phyloP scores from a whole-genome alignment of 1,140 invertebrate species.

The Saccostrea glomerata region DNA sequence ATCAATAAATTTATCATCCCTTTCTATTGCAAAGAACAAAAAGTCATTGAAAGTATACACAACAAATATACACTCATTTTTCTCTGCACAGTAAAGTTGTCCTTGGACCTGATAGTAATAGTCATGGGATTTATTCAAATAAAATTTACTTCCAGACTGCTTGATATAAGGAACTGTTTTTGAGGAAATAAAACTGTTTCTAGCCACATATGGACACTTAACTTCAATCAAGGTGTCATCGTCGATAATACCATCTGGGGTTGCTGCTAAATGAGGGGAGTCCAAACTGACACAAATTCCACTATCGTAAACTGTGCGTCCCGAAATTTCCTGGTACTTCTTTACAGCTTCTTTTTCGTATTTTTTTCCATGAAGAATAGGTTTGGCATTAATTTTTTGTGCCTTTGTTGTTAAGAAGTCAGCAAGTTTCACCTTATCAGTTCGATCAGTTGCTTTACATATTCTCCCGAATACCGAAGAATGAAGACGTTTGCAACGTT shows the following conservation, averaged over 20 bases:
- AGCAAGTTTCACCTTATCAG: slow-evolving; percentile 56
- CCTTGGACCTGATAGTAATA: slow-evolving; percentile 62
- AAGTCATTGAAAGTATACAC: slow-evolving; percentile 57
- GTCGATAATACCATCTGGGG: slow-evolving; percentile 59
- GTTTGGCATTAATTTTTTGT: neutral
- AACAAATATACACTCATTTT: slow-evolving; percentile 44
- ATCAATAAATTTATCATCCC: slow-evolving; percentile 22
- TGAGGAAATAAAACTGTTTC: slow-evolving; percentile 48
- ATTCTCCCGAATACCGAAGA: no score
- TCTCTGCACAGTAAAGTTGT: slow-evolving; percentile 52
- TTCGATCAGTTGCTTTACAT: slow-evolving; percentile 38
- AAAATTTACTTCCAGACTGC: neutral
- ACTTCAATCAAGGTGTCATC: slow-evolving; percentile 53
- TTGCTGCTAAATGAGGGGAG: neutral
- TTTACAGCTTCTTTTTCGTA: slow-evolving; percentile 57
- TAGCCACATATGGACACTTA: slow-evolving; percentile 58
- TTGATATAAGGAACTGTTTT: slow-evolving; percentile 54
- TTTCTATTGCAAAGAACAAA: slow-evolving; percentile 22
- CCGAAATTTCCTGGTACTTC: slow-evolving; percentile 34
- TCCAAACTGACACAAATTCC: no score
- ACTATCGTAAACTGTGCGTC: neutral
- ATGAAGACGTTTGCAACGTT: no score
- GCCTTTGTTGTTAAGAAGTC: slow-evolving; percentile 10
- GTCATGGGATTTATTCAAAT: no score
- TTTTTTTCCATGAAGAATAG: slow-evolving; percentile 53